Evolutionary conservation across 2,888 invertebrate species (phyloP).

Genomic region (Phaedon cochleariae): DNA sequence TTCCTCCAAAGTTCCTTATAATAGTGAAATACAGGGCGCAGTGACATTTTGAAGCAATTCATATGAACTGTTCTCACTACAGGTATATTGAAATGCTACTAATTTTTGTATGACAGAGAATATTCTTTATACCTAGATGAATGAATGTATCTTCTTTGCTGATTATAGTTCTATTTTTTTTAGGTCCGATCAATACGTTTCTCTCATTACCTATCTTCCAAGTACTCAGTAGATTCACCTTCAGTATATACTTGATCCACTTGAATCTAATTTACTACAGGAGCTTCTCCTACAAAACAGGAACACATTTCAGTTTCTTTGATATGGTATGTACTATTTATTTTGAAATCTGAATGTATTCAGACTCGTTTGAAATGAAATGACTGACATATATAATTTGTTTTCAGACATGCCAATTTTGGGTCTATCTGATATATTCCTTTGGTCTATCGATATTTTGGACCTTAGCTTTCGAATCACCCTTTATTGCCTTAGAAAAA

Average conservation of each 20-base stretch:
- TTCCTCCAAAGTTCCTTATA: no score
- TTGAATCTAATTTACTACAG: constrained; percentile 47
- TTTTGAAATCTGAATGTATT: not conserved
- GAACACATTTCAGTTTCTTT: constrained; percentile 46
- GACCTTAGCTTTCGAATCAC: constrained; percentile 61
- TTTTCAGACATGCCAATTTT: constrained; percentile 57
- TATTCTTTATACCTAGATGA: no score
- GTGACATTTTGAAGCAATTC: no score
- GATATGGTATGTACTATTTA: constrained; percentile 52
- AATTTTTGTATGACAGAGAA: no score
- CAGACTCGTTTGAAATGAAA: no score
- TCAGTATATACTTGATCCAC: constrained; percentile 67
- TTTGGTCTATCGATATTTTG: constrained; percentile 57
- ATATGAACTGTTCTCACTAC: no score
- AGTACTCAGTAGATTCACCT: constrained; percentile 65
- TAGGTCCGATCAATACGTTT: constrained; percentile 65
- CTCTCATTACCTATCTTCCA: constrained; percentile 65
- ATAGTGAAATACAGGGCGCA: no score
- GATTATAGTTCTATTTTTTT: no score
- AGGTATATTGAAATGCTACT: no score
- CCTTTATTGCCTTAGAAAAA: constrained; percentile 61
- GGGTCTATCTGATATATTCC: constrained; percentile 60
- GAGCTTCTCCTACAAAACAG: constrained; percentile 39
- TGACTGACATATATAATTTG: not conserved
- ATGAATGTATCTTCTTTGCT: not conserved